A percentile compares a stretch with the other conserved stretches of the same genome.
phyloP scores from a whole-genome alignment of 2,113 vertebrate species.

The Upupa epops region DNA sequence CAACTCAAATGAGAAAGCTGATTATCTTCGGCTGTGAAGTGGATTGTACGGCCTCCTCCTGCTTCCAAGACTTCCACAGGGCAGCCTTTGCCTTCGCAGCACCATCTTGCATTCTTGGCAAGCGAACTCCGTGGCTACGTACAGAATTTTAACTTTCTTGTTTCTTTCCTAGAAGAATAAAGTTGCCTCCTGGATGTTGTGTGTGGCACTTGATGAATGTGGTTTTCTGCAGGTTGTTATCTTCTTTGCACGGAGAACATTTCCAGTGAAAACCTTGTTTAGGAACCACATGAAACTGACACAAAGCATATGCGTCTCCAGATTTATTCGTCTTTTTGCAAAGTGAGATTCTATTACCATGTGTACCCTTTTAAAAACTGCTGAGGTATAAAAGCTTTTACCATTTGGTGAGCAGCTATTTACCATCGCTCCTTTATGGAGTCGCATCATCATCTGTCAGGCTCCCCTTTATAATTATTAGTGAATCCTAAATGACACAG shows the following conservation, averaged over 20 bases:
- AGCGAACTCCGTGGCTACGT: neutral
- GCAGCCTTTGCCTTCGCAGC: neutral
- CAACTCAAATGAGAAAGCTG: neutral
- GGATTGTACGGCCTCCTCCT: neutral
- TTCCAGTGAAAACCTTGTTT: conserved; percentile 72
- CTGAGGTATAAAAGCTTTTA: conserved; percentile 68
- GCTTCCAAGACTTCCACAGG: neutral
- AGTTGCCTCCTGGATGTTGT: neutral
- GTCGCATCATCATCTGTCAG: conserved; percentile 62
- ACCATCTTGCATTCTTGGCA: neutral
- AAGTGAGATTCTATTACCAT: conserved; percentile 63
- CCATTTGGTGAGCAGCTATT: conserved; percentile 59
- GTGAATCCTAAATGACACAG: conserved; percentile 55
- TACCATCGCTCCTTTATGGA: conserved; percentile 54
- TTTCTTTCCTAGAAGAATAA: conserved; percentile 41
- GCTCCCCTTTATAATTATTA: conserved; percentile 69
- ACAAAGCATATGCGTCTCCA: conserved; percentile 53
- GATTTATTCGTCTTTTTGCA: conserved; percentile 72
- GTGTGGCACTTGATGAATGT: conserved; percentile 47
- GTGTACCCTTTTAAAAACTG: conserved; percentile 62
- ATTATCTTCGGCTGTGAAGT: neutral
- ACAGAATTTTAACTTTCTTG: conserved; percentile 46
- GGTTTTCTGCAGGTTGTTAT: conserved; percentile 48
- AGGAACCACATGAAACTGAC: conserved; percentile 65
- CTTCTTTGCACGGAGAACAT: conserved; percentile 46